phyloP scores from a whole-genome alignment of 2,113 vertebrate species.

The Brevimyrus niger region DNA sequence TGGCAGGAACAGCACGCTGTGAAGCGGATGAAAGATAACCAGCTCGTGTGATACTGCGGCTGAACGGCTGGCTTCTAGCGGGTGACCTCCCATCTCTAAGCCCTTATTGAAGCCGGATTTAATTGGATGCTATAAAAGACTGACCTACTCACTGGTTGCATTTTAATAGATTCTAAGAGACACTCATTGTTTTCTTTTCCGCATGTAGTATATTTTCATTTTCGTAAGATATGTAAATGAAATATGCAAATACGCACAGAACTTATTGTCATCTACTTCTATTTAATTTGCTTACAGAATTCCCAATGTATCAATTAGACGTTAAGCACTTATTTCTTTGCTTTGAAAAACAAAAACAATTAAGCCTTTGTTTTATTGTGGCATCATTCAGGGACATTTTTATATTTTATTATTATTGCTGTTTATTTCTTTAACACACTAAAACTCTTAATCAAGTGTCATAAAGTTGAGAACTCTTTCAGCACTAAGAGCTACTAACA shows the following conservation, averaged over 20 bases:
- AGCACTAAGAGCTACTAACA: background rate
- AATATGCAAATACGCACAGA: background rate
- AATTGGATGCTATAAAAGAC: conserved; percentile 28
- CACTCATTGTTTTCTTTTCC: background rate
- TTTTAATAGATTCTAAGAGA: conserved; percentile 29
- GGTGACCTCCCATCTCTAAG: conserved; percentile 14
- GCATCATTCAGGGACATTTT: background rate
- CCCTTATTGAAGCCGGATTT: conserved; percentile 23
- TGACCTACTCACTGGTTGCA: conserved; percentile 21
- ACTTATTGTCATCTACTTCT: background rate
- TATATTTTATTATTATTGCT: background rate
- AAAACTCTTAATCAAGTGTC: background rate
- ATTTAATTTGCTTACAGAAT: background rate
- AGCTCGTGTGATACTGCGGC: conserved; percentile 11
- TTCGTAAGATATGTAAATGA: background rate
- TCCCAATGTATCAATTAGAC: background rate
- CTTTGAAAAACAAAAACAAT: background rate
- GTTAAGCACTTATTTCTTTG: background rate
- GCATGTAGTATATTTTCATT: background rate
- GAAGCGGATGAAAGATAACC: conserved; percentile 10
- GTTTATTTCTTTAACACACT: background rate
- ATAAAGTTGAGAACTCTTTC: background rate
- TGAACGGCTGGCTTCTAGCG: background rate
- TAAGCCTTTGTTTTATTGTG: background rate
- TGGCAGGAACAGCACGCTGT: background rate